A percentile compares a stretch with the other conserved stretches of the same genome.
phyloP scores from a whole-genome alignment of 1,140 invertebrate genomes.

The Leptestheria dahalacensis region DNA sequence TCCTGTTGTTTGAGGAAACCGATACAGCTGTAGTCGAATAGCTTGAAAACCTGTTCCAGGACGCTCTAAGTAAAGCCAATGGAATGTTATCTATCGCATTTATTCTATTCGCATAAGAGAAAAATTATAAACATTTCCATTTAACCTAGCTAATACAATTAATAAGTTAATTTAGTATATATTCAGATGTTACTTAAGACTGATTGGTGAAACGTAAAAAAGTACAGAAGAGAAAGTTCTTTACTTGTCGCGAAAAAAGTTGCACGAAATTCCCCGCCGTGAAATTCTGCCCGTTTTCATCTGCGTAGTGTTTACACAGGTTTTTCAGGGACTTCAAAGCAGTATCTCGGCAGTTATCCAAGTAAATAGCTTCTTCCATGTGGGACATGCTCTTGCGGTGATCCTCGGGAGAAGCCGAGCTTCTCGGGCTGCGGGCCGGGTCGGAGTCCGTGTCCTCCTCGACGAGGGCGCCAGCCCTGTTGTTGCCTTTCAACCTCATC shows the following conservation, averaged over 20 bases:
- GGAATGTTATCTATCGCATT: no score
- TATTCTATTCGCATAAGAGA: no score
- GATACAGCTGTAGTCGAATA: neutral
- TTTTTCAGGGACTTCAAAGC: neutral
- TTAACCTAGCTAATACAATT: no score
- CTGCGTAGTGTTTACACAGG: neutral
- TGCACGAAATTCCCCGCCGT: neutral
- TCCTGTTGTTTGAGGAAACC: neutral
- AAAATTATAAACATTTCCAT: no score
- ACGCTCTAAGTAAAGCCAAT: no score
- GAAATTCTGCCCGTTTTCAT: neutral
- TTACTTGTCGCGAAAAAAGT: no score
- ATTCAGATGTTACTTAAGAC: no score
- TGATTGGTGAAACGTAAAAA: no score
- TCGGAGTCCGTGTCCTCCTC: neutral
- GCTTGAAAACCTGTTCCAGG: neutral
- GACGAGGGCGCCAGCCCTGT: neutral
- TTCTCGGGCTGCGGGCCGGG: no score
- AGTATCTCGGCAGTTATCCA: neutral
- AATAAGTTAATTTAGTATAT: no score
- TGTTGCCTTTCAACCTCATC: neutral
- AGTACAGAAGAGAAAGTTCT: no score
- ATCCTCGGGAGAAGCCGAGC: neutral
- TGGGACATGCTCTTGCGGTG: neutral
- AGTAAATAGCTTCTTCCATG: neutral